Conservation (phyloP, 2,888 invertebrate genomes). For the Drosophila eohydei region DNA sequence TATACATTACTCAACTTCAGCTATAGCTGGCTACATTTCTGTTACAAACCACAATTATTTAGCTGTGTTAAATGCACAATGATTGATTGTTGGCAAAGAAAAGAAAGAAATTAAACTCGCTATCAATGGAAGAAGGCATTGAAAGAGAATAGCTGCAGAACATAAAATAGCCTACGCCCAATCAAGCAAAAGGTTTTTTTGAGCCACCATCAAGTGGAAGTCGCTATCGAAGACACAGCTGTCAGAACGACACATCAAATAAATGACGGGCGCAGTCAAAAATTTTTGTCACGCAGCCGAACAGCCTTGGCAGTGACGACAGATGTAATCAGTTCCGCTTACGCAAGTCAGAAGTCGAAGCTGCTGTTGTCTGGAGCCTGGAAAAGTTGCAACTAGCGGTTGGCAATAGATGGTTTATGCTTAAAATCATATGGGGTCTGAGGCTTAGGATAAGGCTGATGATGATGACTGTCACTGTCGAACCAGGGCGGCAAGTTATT, state of each 20-base stretch:
- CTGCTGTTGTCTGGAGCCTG: conserved; percentile 9
- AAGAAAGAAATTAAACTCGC: conserved; percentile 32
- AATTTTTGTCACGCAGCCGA: conserved; percentile 76
- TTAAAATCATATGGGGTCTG: conserved; percentile 32
- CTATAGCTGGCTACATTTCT: background rate
- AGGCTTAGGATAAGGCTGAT: conserved; percentile 40
- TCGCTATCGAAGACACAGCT: conserved; percentile 65
- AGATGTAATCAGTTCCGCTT: conserved; percentile 77
- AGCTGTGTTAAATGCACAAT: conserved; percentile 36
- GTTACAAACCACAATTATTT: conserved; percentile 34
- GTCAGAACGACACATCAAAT: conserved; percentile 68
- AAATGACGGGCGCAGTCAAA: conserved; percentile 65
- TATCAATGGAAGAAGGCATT: conserved; percentile 52
- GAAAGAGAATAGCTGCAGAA: conserved; percentile 39
- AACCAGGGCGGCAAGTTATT: conserved; percentile 14
- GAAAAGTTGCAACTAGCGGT: conserved; percentile 63
- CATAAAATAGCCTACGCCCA: conserved; percentile 14
- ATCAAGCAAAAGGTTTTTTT: conserved; percentile 15
- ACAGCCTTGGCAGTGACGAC: conserved; percentile 43
- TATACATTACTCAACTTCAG: background rate
- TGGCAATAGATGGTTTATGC: conserved; percentile 44
- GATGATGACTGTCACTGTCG: conserved; percentile 65
- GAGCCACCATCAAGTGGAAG: conserved; percentile 31
- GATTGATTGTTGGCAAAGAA: conserved; percentile 64
- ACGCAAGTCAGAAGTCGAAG: conserved; percentile 60